Percentiles rank a stretch among this genome's conserved stretches.
Conservation (phyloP, 2,888 invertebrate genomes). For the Mythimna lalbum region DNA sequence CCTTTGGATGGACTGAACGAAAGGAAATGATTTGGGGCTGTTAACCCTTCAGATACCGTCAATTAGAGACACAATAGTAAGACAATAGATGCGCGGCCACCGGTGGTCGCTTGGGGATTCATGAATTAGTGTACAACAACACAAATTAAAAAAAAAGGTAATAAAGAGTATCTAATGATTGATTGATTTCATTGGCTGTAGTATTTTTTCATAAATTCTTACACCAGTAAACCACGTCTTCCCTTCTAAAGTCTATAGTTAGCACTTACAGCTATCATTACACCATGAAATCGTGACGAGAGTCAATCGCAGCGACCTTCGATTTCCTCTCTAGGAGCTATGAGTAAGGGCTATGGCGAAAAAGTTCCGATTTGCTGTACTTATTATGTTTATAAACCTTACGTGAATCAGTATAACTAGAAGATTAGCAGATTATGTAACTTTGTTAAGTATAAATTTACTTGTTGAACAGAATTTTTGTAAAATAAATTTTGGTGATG, state of each 20-base stretch:
- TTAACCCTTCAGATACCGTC: too few species aligned
- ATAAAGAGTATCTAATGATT: too few species aligned
- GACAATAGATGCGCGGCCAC: too few species aligned
- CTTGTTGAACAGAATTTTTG: too few species aligned
- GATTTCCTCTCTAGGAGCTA: slow-evolving; percentile 39
- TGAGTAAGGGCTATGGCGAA: slow-evolving; percentile 43
- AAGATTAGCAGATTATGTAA: not conserved
- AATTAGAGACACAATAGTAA: too few species aligned
- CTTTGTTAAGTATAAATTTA: not conserved
- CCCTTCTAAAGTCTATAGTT: slow-evolving; percentile 56
- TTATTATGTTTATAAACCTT: slow-evolving; percentile 1
- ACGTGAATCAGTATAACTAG: slow-evolving; percentile 2
- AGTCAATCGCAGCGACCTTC: slow-evolving; percentile 56
- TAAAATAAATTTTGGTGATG: too few species aligned
- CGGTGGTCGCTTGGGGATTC: too few species aligned
- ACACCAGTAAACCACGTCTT: slow-evolving; percentile 2
- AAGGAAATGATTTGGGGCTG: too few species aligned
- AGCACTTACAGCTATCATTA: slow-evolving; percentile 50
- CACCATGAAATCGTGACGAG: slow-evolving; percentile 61
- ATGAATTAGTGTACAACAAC: too few species aligned
- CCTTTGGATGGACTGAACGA: too few species aligned
- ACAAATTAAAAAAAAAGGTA: too few species aligned
- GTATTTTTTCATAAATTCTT: not conserved
- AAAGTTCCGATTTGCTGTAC: slow-evolving; percentile 33
- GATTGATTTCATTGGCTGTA: not conserved